These are phyloP conservation scores for Botia kubotai DNA, from an alignment of 2,797 vertebrate genomes.

Conservation along the genomic window DNA sequence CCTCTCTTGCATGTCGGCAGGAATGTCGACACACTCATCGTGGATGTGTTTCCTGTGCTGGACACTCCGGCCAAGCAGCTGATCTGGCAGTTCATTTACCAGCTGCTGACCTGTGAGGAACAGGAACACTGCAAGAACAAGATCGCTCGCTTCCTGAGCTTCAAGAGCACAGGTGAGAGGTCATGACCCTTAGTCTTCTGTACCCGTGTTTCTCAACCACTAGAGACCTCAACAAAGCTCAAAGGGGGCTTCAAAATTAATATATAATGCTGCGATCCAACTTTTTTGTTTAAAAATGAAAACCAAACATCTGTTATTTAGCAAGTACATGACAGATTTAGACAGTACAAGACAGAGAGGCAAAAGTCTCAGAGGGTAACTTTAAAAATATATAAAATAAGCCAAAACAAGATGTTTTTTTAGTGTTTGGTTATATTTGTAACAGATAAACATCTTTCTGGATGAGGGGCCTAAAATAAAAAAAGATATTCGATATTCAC, in stretches of 20 bases:
- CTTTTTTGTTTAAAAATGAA: too few relatives aligned
- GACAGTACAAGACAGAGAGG: too few relatives aligned
- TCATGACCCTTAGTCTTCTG: neutral
- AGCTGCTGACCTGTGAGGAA: slow-evolving; percentile 96
- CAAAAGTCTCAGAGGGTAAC: too few relatives aligned
- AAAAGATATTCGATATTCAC: too few relatives aligned
- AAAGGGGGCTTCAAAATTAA: too few relatives aligned
- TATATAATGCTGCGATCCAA: too few relatives aligned
- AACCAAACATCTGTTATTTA: too few relatives aligned
- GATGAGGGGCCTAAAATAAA: too few relatives aligned
- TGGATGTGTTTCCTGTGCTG: slow-evolving; percentile 94
- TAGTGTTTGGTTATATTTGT: neutral
- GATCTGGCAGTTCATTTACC: slow-evolving; percentile 98
- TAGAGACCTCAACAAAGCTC: too few relatives aligned
- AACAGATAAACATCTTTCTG: too few relatives aligned
- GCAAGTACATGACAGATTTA: too few relatives aligned
- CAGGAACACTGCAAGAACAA: slow-evolving; percentile 92
- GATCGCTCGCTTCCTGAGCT: slow-evolving; percentile 87
- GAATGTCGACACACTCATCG: slow-evolving; percentile 97
- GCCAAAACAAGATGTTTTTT: neutral
- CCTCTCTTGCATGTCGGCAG: slow-evolving; percentile 74
- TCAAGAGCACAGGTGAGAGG: slow-evolving; percentile 81
- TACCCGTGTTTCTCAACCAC: neutral
- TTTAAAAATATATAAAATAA: too few relatives aligned
- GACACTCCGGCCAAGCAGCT: slow-evolving; percentile 98